These are phyloP conservation scores for Diachrysia chrysitis DNA, from an alignment of 2,888 invertebrate genomes.

Conservation along the genomic window DNA sequence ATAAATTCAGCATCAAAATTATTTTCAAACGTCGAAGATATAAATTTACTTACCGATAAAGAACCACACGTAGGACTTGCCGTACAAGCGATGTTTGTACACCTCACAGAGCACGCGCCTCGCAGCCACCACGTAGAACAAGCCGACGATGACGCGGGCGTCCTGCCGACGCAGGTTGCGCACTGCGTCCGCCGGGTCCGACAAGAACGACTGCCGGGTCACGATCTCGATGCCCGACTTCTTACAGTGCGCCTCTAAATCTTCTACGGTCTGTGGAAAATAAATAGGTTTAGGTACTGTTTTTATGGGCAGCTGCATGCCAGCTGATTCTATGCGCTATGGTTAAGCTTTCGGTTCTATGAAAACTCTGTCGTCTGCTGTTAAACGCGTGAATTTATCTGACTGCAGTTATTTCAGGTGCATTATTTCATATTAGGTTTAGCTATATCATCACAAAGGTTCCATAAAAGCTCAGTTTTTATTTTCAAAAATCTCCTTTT, in stretches of 20 bases:
- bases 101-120: slow-evolving; percentile 98
- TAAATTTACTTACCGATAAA: slow-evolving; percentile 94
- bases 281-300: not conserved
- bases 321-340: too few relatives aligned
- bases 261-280: slow-evolving; percentile 96
- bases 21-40: not conserved
- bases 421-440: too few relatives aligned
- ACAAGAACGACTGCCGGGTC: slow-evolving; percentile 98
- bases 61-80: slow-evolving; percentile 99
- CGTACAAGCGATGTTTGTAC: slow-evolving; percentile 97
- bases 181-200: slow-evolving; percentile 98
- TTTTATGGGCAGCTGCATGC: not conserved
- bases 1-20: too few relatives aligned
- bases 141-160: slow-evolving; percentile 98
- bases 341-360: too few relatives aligned
- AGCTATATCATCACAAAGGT: too few relatives aligned
- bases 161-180: slow-evolving; percentile 98
- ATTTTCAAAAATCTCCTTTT: too few relatives aligned
- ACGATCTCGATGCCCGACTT: slow-evolving; percentile 98
- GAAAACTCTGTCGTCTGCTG: too few relatives aligned
- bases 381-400: too few relatives aligned
- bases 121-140: slow-evolving; percentile 99
- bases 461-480: too few relatives aligned
- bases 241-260: slow-evolving; percentile 97
- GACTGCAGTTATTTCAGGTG: too few relatives aligned